Conservation (phyloP, 92 coral and sea anemone genomes). For the Isaurus tuberculatus region DNA sequence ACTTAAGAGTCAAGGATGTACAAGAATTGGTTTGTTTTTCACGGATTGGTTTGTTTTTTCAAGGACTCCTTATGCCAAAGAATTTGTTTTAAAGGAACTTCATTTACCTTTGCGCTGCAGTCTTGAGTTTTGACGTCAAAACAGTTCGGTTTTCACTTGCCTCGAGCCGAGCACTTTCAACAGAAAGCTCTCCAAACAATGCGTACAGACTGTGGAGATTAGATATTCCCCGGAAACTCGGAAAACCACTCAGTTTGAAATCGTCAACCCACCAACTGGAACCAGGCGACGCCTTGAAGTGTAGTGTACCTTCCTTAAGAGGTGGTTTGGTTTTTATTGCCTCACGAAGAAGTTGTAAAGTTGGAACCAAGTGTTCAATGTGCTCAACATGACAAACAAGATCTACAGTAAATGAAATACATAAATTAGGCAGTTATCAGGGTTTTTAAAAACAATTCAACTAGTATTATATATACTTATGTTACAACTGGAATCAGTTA, state of each 20-base stretch:
- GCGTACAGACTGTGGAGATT: conserved; percentile 68
- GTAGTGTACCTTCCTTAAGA: conserved; percentile 59
- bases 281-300: conserved; percentile 56
- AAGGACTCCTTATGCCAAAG: not conserved
- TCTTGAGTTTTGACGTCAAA: conserved; percentile 62
- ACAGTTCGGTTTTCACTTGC: conserved; percentile 49
- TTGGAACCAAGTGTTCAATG: conserved; percentile 66
- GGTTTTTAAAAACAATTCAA: too few relatives aligned
- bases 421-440: too few relatives aligned
- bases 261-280: conserved; percentile 68
- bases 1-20: too few relatives aligned
- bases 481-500: too few relatives aligned
- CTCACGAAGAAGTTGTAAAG: conserved; percentile 60
- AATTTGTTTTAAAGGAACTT: not conserved
- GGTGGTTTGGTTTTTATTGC: conserved; percentile 61
- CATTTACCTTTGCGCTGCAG: conserved; percentile 33
- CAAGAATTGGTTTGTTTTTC: too few relatives aligned
- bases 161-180: conserved; percentile 64
- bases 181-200: conserved; percentile 71
- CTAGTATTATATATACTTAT: too few relatives aligned
- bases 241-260: conserved; percentile 72
- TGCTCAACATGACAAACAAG: conserved; percentile 75
- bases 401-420: conserved; percentile 44
- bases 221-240: conserved; percentile 73
- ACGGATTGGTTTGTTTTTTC: too few relatives aligned